These are phyloP conservation scores for Ichneumoninae sp. DNA, from an alignment of 2,888 invertebrate genomes.

Conservation along the genomic window DNA sequence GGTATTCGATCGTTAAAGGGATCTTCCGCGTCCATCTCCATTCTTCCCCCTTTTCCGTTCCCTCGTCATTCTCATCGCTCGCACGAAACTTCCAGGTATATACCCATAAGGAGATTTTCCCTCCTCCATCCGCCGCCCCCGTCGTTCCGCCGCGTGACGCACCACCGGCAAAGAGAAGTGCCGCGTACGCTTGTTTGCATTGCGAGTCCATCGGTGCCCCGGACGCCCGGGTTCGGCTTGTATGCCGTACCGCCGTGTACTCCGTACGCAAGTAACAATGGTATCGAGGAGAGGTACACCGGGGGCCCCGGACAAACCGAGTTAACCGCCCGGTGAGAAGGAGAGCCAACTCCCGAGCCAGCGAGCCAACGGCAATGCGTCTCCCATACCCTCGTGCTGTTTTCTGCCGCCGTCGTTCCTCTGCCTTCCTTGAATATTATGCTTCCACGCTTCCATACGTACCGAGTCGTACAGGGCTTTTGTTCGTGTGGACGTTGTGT, in stretches of 20 bases:
- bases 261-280: slow-evolving; percentile 55
- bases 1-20: slow-evolving; percentile 22
- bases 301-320: slow-evolving; percentile 55
- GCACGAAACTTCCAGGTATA: neutral
- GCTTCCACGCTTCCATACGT: slow-evolving; percentile 40
- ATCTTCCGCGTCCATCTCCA: slow-evolving; percentile 7
- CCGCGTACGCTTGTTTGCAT: slow-evolving; percentile 40
- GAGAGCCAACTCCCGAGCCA: neutral
- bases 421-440: slow-evolving; percentile 52
- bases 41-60: neutral
- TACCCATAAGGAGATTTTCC: slow-evolving; percentile 28
- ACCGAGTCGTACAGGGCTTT: slow-evolving; percentile 45
- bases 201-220: slow-evolving; percentile 18
- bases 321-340: slow-evolving; percentile 44
- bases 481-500: slow-evolving; percentile 19
- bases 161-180: slow-evolving; percentile 29
- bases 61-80: slow-evolving; percentile 8
- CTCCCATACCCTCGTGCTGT: slow-evolving; percentile 48
- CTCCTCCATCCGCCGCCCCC: slow-evolving; percentile 3
- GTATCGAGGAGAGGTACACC: slow-evolving; percentile 40
- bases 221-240: slow-evolving; percentile 37
- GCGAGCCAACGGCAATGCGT: slow-evolving; percentile 48
- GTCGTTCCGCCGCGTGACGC: slow-evolving; percentile 9
- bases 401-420: slow-evolving; percentile 33
- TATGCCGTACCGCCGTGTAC: neutral